Percentiles rank a stretch among this genome's conserved stretches.
phyloP scores from a whole-genome alignment of 2,113 vertebrate species.

The Tympanuchus pallidicinctus region DNA sequence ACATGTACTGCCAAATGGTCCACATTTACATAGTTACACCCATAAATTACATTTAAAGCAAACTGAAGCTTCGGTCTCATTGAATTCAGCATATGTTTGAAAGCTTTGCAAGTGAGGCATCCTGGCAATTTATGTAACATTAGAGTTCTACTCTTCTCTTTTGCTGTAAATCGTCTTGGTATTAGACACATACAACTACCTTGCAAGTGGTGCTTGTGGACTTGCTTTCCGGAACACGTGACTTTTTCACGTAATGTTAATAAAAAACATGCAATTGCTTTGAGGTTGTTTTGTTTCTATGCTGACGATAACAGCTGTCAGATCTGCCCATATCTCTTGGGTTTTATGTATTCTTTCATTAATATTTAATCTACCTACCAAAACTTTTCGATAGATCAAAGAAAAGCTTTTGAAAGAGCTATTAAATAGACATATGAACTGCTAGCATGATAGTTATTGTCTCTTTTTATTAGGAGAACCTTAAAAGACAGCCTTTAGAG shows the following conservation, averaged over 20 bases:
- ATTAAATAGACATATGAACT: not conserved
- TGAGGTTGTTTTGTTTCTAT: not conserved
- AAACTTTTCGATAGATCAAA: not conserved
- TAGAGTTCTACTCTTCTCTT: not conserved
- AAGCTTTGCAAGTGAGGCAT: not conserved
- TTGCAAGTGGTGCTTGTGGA: not conserved
- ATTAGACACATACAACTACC: not conserved
- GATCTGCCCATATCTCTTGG: not conserved
- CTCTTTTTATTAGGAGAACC: not conserved
- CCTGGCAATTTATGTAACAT: not conserved
- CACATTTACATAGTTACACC: not conserved
- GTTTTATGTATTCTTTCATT: not conserved
- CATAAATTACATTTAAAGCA: not conserved
- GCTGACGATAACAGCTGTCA: not conserved
- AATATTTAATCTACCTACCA: not conserved
- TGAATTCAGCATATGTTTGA: not conserved
- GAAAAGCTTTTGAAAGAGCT: not conserved
- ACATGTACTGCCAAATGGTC: not conserved
- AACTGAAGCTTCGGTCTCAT: not conserved
- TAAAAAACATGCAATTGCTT: not conserved
- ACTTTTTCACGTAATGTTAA: not conserved
- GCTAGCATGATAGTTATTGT: not conserved
- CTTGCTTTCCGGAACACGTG: not conserved
- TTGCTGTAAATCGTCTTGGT: not conserved
- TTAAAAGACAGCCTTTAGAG: not conserved